Base-by-base conservation (phyloP, 2,888 invertebrate species). In the Drosophila bunnanda region DNA sequence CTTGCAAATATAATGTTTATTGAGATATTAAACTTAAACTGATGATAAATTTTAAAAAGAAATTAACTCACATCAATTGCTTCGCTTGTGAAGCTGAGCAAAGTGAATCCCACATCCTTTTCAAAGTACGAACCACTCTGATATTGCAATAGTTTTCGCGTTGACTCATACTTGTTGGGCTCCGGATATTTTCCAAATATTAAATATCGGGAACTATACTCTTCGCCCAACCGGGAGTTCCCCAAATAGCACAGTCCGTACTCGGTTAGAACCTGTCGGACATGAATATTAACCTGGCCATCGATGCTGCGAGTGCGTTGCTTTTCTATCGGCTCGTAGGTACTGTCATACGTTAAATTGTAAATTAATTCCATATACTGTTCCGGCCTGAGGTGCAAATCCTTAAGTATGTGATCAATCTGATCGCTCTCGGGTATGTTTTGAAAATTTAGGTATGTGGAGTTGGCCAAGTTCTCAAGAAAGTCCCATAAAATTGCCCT, bases 351-450 rank as follows among this genome's bases (percentile, higher is more conserved):
- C 0, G 92, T 92, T 10, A 92, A 67, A 83, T 92, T 92, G 55
- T 90, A 92, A 25, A 93, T 93, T 3, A 92, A 46, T 22, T 84
- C 62, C 88, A 92, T 91, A n/a, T 92, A 93, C n/a, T 87, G 71
- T 25, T 85, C 61, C 0, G 92, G 91, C 20, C 83, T 62, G 1
- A 93, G 80, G 7, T 74, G 56, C 9, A 91, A 59, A 5, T 70
- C 59, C 50, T 89, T 62, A 6, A 89, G 72, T 4, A 80, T 84
- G n/a, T 78, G 76, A 4, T 91, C 89, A 20, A 91, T 69, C 15
- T 83, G 82, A 1, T 75, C 56, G 48, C 77, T 87, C 1, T 78
- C 76, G 34, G 89, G 90, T 36, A 93, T 92, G 39, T 90, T 68
- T 39, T 89, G 67, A 59, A 93, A 92, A 58, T 92, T 93, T 0